These are phyloP conservation scores for Characodon lateralis DNA, from an alignment of 2,797 vertebrate species.

Conservation along the genomic window DNA sequence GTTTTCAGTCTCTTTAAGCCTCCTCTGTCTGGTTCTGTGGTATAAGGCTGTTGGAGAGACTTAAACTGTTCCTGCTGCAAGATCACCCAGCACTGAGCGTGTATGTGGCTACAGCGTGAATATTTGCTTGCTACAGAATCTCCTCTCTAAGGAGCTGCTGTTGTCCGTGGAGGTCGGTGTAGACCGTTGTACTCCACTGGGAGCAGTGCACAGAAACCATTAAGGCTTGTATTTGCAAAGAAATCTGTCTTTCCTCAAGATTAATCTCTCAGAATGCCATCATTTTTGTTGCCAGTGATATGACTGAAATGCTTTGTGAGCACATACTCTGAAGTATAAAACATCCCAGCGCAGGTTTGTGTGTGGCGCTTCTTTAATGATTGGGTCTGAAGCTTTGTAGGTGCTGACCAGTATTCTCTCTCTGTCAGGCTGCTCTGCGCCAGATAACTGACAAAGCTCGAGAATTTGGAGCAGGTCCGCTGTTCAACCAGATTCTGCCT, in stretches of 20 bases:
- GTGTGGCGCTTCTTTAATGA: too few relatives aligned
- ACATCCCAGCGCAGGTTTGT: neutral
- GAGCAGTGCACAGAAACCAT: constrained; percentile 29
- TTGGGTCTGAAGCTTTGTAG: too few relatives aligned
- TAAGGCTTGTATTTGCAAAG: neutral
- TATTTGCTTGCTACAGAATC: constrained; percentile 40
- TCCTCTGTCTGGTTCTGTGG: neutral
- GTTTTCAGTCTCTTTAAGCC: neutral
- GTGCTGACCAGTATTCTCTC: neutral
- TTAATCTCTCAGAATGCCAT: too few relatives aligned
- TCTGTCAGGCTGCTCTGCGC: constrained; percentile 89
- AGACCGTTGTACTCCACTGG: constrained; percentile 26
- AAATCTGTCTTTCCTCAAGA: too few relatives aligned
- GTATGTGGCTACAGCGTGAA: constrained; percentile 49
- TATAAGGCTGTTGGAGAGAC: neutral
- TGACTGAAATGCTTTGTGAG: neutral
- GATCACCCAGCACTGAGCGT: constrained; percentile 57
- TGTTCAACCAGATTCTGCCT: constrained; percentile 98
- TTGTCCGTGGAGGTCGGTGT: constrained; percentile 27
- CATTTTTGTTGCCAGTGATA: too few relatives aligned
- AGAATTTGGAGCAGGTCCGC: constrained; percentile 95
- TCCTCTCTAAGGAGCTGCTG: constrained; percentile 32
- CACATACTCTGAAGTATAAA: neutral
- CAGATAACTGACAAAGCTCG: constrained; percentile 99
- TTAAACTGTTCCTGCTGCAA: constrained; percentile 13